Base-by-base conservation (phyloP, 2,797 vertebrate genomes). In the Lithobates pipiens region DNA sequence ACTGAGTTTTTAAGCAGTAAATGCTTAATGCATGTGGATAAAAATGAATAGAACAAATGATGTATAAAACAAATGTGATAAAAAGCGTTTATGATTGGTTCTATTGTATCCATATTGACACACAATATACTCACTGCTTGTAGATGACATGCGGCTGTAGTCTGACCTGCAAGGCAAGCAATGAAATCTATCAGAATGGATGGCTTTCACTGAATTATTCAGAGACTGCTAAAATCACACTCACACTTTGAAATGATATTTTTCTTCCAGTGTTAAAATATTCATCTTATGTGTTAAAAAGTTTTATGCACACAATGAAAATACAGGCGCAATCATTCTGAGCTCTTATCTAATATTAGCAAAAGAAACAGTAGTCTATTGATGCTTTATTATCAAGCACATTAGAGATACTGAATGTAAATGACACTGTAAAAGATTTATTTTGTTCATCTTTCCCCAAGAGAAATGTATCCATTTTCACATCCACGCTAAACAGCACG, bases 81-180 rank as follows among this genome's bases (percentile, higher is more conserved):
- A 3, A 25, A 65, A 65, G 23, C 11, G 9, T 65, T 65, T 10
- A n/a, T 10, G 5, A 9, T 23, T 65, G 7, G 3, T 65, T 25
- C 9, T 65, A 5, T 65, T 25, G 18, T 54, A 54, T 18, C 50
- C 13, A 54, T 16, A 16, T 54, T 36, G 5, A 18, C 50, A 65
- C 9, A 65, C 11, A 65, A 65, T 72, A 82, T 83, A 99, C 97
- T 99, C 92, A 99, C 98, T 97, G 95, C 96, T 98, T 5, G 96
- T 95, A 78, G 97, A 96, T 85, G 97, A 99, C 95, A 97, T 91
- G 85, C 93, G 96, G 93, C 97, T 98, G 95, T 96, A 97, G 91
- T 98, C 97, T 83, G 96, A 98, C 95, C 98, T 99, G 95, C 90
- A 96, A 95, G 80, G 92, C 85, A 95, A 91, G 90, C 87, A 90